Base-by-base conservation (phyloP, 2,888 invertebrate species). In the Chromoteleia sp. region DNA sequence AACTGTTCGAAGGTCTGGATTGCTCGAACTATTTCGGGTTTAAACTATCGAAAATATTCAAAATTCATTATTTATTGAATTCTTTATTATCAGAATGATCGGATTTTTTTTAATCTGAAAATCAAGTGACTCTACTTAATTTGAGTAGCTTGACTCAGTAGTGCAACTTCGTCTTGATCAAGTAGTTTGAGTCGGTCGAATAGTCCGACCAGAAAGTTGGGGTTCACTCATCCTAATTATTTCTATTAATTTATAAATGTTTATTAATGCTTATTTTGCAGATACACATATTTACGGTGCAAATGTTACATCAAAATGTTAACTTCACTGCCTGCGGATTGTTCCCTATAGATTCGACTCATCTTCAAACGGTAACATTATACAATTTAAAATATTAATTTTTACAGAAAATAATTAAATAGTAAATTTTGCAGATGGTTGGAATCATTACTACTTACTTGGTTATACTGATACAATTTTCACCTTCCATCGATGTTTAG, bases 291-390 rank as follows among this genome's bases (percentile, higher is more conserved):
- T 73, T 78, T 30, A 73, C 71, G 3, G 52, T 78, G 58, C 78
- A 78, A 54, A 59, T 67, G 78, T 59, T 73, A 33, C 78, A 78
- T 52, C 78, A 78, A 5, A 78, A 78, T 10, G 36, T 78, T 14
- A 10, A 78, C n/a, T 78, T 78, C 36, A 65, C 56, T 25, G 78
- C 78, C 19, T 14, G 0, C 41, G 78, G 71, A 21, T 43, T 78
- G 1, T 78, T 78, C 39, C 58, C 78, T 2, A 65, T 78, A 41
- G 67, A 73, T 19, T 73, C 78, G 0, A 67, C 67, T 25, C 78
- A 73, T 45, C 52, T 79, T 15, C 78, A 79, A 67, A 65, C 65
- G 17, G 78, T 78, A 56, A 43, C 21, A 39, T 36, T 50, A 14
- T 48, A 0, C 4, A 14, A 41, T 14, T 36, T 36, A 8, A 30